phyloP scores from a whole-genome alignment of 2,888 invertebrate species.

The Scaptomyza cyrtandrae region DNA sequence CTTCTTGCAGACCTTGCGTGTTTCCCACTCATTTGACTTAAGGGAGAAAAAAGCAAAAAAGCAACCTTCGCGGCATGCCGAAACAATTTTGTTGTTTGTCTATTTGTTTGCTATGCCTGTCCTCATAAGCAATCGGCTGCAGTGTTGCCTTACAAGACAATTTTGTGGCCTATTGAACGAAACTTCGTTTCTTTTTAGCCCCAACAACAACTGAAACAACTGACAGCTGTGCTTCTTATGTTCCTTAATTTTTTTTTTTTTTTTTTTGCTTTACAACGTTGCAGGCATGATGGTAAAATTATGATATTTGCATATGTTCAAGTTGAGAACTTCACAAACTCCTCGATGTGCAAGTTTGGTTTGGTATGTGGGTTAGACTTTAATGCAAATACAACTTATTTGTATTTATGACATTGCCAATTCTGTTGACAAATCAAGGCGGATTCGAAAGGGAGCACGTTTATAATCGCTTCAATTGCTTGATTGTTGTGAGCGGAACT shows the following conservation, averaged over 20 bases:
- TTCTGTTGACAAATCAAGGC: conserved; percentile 63
- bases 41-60: neutral
- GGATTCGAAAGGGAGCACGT: conserved; percentile 31
- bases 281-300: conserved; percentile 65
- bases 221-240: conserved; percentile 47
- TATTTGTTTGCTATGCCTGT: conserved; percentile 43
- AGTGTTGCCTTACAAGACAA: conserved; percentile 38
- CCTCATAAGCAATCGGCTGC: conserved; percentile 65
- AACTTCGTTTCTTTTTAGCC: conserved; percentile 7
- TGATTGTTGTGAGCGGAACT: conserved; percentile 48
- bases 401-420: conserved; percentile 67
- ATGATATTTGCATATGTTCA: conserved; percentile 76
- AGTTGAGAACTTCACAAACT: conserved; percentile 50
- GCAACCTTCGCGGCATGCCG: conserved; percentile 73
- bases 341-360: neutral
- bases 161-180: conserved; percentile 55
- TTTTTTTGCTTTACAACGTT: conserved; percentile 42
- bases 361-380: conserved; percentile 41
- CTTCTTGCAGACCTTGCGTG: conserved; percentile 61
- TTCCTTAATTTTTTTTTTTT: conserved; percentile 9
- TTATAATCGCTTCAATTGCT: conserved; percentile 69
- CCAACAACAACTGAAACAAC: conserved; percentile 14
- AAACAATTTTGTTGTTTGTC: conserved; percentile 62
- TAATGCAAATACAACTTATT: conserved; percentile 58
- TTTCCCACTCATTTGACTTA: conserved; percentile 59